Base-by-base conservation (phyloP, 1,140 invertebrate genomes). In the Cydia strobilella region DNA sequence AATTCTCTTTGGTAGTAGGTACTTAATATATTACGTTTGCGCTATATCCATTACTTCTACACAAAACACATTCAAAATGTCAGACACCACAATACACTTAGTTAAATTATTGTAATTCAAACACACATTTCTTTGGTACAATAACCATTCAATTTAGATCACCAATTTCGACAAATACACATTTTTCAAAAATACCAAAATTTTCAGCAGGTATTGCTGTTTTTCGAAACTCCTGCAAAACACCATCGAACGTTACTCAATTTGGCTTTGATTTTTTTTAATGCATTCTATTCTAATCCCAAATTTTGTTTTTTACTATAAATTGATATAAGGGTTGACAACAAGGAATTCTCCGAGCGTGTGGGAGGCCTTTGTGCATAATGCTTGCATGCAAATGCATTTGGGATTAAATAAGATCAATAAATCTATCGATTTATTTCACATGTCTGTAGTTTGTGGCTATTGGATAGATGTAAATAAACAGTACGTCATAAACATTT, bases 61-160 rank as follows among this genome's bases (percentile, higher is more conserved):
- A 69, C 9, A 10, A n/a, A 69, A 69, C 65, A 18, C 27, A 35
- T 18, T 18, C 42, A n/a, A 35, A 42, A 18, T 35, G 65, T 23
- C 65, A 42, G 31, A 69, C 27, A 69, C 27, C 31, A 69, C 15
- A 18, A 35, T 39, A 69, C 65, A 69, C 65, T 39, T n/a, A 31
- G 0, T n/a, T 65, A 10, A 31, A n/a, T 31, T 66, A 66, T 31
- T 66, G 10, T 66, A 15, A 31, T 18, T 10, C 31, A 15, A 35
- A 42, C 35, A 13, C 65, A 69, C 65, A 69, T 69, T 69, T 69
- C 65, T 69, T 69, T 69, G 65, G 65, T 69, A 69, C 23, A 35
- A 39, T 13, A 39, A 69, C 54, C 54, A 39, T 42, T 18, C 0
- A 35, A 39, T 18, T 66, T 31, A n/a, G 15, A 39, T 18, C 27